phyloP scores from a whole-genome alignment of 2,888 invertebrate species.

The Epinotia ramella region DNA sequence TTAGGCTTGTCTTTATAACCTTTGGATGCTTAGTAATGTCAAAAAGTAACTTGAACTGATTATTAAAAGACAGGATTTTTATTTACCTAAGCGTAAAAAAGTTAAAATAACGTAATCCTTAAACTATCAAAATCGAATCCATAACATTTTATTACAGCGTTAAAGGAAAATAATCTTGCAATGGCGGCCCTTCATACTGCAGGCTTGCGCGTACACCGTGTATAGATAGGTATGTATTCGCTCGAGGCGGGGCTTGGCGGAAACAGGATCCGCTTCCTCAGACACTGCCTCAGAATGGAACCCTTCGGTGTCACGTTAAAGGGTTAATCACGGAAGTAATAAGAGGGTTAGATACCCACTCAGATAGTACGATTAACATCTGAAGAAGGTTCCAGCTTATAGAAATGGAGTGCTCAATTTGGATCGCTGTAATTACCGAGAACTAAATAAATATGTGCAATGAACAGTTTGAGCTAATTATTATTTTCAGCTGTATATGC shows the following conservation, averaged over 20 bases:
- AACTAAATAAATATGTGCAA: background rate
- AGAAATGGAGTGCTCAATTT: background rate
- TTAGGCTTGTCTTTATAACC: background rate
- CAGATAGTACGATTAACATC: background rate
- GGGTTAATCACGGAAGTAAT: conserved; percentile 24
- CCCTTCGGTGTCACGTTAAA: conserved; percentile 19
- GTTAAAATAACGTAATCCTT: background rate
- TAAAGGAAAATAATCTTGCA: background rate
- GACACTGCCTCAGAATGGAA: conserved; percentile 18
- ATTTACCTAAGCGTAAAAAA: background rate
- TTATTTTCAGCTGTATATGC: background rate
- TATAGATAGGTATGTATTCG: background rate
- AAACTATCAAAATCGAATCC: background rate
- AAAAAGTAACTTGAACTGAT: no score
- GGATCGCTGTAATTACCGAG: background rate
- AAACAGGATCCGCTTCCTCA: conserved; percentile 34
- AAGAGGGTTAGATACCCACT: conserved; percentile 4
- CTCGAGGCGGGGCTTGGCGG: conserved; percentile 23
- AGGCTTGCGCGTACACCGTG: background rate
- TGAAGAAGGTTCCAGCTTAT: background rate
- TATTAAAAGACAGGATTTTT: background rate
- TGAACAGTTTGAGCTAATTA: background rate
- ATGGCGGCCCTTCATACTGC: conserved; percentile 16
- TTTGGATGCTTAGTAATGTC: no score
- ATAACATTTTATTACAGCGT: background rate